Conservation (phyloP, 2,797 vertebrate genomes). For the Balearica regulorum region DNA sequence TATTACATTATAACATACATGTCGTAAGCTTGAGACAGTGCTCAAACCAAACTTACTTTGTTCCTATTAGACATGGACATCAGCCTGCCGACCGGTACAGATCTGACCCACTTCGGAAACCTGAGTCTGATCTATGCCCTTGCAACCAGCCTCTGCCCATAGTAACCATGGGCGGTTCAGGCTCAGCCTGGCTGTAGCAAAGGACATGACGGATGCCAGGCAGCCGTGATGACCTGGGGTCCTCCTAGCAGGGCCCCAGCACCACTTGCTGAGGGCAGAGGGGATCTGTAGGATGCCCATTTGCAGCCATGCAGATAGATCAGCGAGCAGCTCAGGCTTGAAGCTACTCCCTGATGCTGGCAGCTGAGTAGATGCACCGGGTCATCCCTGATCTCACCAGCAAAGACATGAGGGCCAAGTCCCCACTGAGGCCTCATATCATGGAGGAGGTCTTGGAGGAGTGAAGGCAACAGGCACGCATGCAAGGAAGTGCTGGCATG, state of each 20-base stretch:
- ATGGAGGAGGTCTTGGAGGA: background rate
- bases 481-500: background rate
- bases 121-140: background rate
- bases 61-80: background rate
- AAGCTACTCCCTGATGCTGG: background rate
- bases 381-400: background rate
- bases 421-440: background rate
- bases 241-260: background rate
- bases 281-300: background rate
- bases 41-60: background rate
- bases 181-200: background rate
- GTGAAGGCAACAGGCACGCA: background rate
- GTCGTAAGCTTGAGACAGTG: background rate
- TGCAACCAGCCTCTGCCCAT: background rate
- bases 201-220: background rate
- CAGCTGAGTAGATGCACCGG: background rate
- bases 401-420: background rate
- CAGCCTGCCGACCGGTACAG: background rate
- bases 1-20: background rate
- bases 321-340: accelerated
- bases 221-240: background rate
- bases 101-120: background rate
- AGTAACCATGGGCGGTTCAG: accelerated
- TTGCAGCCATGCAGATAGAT: background rate
- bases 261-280: background rate